Conservation (phyloP, 2,797 vertebrate species). For the Yasuhikotakia modesta region DNA sequence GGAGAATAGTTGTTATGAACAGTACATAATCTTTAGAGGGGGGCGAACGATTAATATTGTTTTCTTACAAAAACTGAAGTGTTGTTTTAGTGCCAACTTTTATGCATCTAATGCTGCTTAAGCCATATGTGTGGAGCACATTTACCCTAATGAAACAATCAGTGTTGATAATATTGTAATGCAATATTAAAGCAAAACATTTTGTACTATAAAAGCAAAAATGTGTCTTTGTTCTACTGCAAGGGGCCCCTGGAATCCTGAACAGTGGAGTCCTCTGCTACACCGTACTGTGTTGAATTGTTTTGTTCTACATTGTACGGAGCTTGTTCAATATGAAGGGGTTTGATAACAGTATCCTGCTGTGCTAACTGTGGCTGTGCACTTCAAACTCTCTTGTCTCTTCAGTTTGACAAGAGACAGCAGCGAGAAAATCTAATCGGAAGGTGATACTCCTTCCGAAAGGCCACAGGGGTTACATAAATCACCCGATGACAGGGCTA, state of each 20-base stretch:
- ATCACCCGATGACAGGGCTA: constrained; percentile 39
- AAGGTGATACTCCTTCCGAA: constrained; percentile 42
- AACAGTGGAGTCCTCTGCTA: background rate
- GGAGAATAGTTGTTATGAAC: background rate
- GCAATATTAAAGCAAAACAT: too few species aligned
- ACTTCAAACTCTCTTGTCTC: constrained; percentile 12
- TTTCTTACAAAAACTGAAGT: background rate
- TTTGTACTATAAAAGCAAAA: background rate
- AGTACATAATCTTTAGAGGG: background rate
- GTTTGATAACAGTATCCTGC: constrained; percentile 6
- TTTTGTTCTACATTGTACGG: background rate
- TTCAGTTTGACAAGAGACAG: constrained; percentile 32
- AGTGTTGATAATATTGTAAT: too few species aligned
- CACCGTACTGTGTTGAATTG: background rate
- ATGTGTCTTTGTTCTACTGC: background rate
- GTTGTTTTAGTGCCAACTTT: background rate
- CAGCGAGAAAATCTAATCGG: constrained; percentile 30
- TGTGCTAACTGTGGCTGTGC: background rate
- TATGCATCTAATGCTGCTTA: background rate
- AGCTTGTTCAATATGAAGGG: background rate
- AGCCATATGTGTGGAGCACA: too few species aligned
- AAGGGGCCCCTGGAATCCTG: background rate
- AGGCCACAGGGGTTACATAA: constrained; percentile 42
- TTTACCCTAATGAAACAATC: too few species aligned
- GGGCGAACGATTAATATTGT: background rate